Evolutionary conservation across 2,888 invertebrate species (phyloP), one percentile per base, ranked within the genome.

Genomic region (Romanomermis culicivorax): DNA sequence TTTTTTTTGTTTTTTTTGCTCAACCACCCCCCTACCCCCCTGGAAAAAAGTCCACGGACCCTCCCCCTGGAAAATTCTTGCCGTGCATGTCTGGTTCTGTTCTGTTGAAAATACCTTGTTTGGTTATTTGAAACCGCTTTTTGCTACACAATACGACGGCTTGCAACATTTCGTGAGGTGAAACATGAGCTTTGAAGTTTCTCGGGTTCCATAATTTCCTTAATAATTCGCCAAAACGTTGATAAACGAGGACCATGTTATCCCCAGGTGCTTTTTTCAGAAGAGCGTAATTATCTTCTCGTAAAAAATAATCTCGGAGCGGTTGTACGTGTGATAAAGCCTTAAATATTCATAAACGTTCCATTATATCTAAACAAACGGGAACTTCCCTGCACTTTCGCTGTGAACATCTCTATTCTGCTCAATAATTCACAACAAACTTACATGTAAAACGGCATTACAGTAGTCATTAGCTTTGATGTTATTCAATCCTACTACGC

Each of bases 401-500:
- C 36, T 14, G 17, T 14, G 36, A 36, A 14, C 11, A 14, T 11
- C 36, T 14, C 11, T 36, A 36, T 36, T 36, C 36, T 17, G 17
- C 17, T 11, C 11, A 17, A 14, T 14, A 36, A 36, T 36, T 51
- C n/a, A n/a, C n/a, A n/a, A n/a, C n/a, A n/a, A 29, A 57, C 66
- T 71, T 71, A 85, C 86, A 77, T 88, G 88, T 55, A 99, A 75
- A 55, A 99, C 85, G 51, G 95, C 97, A 74, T 99, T 99, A 70
- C 95, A 95, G 69, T 99, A 99, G 72, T 99, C 97, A 73, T 99
- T 99, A 2, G 91, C 93, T 74, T 99, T 99, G 63, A 99, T 99
- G 70, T 99, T 99, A 69, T 99, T 99, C 51, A 99, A 76, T 0
- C 91, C 91, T 24, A 97, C 91, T 65, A 99, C 89, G 52, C 76